Conservation (phyloP, 2,888 invertebrate species). For the Dioctria linearis region DNA sequence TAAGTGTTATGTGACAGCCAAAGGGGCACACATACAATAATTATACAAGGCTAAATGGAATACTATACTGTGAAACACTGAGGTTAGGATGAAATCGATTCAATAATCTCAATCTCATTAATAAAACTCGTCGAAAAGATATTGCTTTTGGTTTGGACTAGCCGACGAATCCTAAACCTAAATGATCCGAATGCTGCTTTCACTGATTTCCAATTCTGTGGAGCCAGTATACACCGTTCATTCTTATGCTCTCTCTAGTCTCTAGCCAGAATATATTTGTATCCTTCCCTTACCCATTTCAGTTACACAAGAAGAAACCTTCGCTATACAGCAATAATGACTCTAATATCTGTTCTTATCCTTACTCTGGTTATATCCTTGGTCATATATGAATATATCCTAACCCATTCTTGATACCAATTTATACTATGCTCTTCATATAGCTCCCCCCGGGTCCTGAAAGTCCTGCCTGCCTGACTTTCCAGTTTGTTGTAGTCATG, state of each 20-base stretch:
- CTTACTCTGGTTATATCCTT: constrained; percentile 9
- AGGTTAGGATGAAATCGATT: neutral
- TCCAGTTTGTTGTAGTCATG: neutral
- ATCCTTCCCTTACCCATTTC: constrained; percentile 3
- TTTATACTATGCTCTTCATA: neutral
- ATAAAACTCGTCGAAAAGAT: constrained; percentile 27
- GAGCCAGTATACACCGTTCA: neutral
- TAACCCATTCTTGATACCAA: neutral
- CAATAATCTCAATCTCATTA: constrained; percentile 29
- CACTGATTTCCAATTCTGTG: constrained; percentile 5
- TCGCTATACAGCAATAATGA: constrained; percentile 6
- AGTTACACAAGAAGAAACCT: neutral
- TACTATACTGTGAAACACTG: neutral
- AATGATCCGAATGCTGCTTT: constrained; percentile 12
- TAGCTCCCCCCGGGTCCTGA: neutral
- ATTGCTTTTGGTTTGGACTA: neutral
- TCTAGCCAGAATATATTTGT: neutral
- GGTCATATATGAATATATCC: constrained; percentile 14
- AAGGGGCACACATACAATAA: neutral
- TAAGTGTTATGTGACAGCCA: neutral
- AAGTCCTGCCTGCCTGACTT: neutral
- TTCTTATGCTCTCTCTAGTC: neutral
- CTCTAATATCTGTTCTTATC: constrained; percentile 20
- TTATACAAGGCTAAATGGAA: constrained; percentile 1
- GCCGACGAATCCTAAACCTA: neutral